Conservation (phyloP, 1,140 invertebrate genomes). For the Drosophila guanche region DNA sequence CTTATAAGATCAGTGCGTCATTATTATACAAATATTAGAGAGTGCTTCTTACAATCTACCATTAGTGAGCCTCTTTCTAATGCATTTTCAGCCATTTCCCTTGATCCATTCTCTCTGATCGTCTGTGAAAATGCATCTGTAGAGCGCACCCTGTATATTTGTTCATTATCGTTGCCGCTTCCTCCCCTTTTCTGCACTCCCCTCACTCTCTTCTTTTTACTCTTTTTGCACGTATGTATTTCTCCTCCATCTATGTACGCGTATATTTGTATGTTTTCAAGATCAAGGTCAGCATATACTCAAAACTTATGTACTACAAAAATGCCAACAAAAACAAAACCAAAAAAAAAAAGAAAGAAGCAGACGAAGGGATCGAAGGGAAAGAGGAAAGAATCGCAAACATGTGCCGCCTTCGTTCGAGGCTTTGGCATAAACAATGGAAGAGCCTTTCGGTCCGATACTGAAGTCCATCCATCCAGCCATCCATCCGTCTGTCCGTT, state of each 20-base stretch:
- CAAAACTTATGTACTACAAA: slow-evolving; percentile 49
- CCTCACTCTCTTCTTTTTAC: slow-evolving; percentile 17
- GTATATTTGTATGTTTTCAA: slow-evolving; percentile 54
- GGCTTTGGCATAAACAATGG: slow-evolving; percentile 59
- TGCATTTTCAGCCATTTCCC: too few relatives aligned
- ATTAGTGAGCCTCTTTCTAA: too few relatives aligned
- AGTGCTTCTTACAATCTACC: too few relatives aligned
- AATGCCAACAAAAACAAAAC: slow-evolving; percentile 11
- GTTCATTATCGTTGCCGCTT: background rate
- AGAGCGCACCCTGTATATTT: slow-evolving; percentile 11
- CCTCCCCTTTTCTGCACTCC: slow-evolving; percentile 15
- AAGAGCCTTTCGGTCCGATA: slow-evolving; percentile 17
- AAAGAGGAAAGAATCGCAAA: slow-evolving; percentile 47
- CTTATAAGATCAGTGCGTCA: too few relatives aligned
- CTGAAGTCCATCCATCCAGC: slow-evolving; percentile 10
- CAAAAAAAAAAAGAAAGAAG: background rate
- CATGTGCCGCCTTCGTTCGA: slow-evolving; percentile 54
- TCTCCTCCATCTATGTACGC: slow-evolving; percentile 2
- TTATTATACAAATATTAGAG: too few relatives aligned
- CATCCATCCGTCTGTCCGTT: background rate
- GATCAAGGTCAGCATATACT: slow-evolving; percentile 74
- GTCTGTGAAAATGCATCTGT: too few relatives aligned
- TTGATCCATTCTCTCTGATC: too few relatives aligned
- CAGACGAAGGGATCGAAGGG: background rate
- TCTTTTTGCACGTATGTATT: slow-evolving; percentile 15